A percentile compares a stretch with the other conserved stretches of the same genome.
Conservation (phyloP, 2,113 vertebrate genomes). For the Oncorhynchus gorbuscha region DNA sequence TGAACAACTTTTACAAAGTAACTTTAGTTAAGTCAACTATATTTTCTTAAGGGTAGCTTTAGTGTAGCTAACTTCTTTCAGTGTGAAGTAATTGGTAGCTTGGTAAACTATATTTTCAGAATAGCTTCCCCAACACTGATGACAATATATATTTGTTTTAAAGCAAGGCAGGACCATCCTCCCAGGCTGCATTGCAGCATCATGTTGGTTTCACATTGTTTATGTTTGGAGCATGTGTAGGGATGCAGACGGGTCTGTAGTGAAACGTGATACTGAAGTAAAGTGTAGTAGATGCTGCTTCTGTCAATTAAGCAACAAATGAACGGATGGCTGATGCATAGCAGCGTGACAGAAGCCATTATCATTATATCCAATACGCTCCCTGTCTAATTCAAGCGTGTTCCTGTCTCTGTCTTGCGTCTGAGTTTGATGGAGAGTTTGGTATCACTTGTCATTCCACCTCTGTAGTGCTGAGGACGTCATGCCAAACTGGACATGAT, state of each 20-base stretch:
- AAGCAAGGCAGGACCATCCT: neutral
- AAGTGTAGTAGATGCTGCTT: too few species aligned
- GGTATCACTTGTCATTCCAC: constrained; percentile 1
- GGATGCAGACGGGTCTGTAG: neutral
- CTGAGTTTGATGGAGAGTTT: neutral
- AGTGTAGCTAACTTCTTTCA: too few species aligned
- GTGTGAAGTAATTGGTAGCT: too few species aligned
- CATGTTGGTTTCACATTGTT: neutral
- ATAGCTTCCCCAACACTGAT: too few species aligned
- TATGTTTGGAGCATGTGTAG: neutral
- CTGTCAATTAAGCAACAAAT: too few species aligned
- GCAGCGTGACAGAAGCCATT: too few species aligned
- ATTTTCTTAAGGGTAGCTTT: too few species aligned
- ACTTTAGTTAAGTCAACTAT: too few species aligned
- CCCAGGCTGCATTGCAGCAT: neutral
- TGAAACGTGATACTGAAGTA: too few species aligned
- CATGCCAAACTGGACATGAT: neutral
- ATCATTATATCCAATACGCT: neutral
- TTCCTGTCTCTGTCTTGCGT: neutral
- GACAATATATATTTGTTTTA: neutral
- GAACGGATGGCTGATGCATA: too few species aligned
- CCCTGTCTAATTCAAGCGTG: neutral
- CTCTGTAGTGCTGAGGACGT: neutral
- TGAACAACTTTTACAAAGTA: too few species aligned
- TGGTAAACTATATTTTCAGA: too few species aligned